Percentiles rank a stretch among this genome's conserved stretches.
Conservation (phyloP, 2,797 vertebrate genomes). For the Amphiprion clarkii region DNA sequence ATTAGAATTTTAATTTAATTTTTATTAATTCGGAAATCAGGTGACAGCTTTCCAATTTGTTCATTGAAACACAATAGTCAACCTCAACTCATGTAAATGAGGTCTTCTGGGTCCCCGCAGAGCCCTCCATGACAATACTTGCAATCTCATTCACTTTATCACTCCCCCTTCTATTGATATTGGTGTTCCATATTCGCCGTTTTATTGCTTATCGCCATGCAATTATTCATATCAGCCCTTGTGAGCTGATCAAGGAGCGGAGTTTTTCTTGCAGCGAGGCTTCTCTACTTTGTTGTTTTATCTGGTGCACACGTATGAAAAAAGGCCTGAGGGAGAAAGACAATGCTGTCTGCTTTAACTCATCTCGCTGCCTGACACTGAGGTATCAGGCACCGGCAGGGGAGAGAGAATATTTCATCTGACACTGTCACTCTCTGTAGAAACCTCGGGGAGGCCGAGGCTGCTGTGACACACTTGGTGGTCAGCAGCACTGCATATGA, state of each 20-base stretch:
- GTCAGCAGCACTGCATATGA: conserved; percentile 76
- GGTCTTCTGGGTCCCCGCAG: conserved; percentile 48
- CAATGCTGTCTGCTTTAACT: conserved; percentile 82
- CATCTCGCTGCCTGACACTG: conserved; percentile 75
- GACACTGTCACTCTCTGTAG: conserved; percentile 79
- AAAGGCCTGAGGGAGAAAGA: conserved; percentile 79
- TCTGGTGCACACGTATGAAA: conserved; percentile 76
- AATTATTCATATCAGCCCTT: conserved; percentile 76
- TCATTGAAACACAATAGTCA: conserved; percentile 57
- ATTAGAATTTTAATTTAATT: conserved; percentile 40
- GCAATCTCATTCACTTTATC: conserved; percentile 74
- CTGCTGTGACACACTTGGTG: conserved; percentile 76
- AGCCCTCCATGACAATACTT: conserved; percentile 57
- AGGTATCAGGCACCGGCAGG: conserved; percentile 69
- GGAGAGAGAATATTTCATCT: conserved; percentile 83
- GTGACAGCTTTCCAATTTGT: conserved; percentile 45
- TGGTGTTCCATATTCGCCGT: conserved; percentile 66
- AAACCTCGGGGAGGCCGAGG: conserved; percentile 67
- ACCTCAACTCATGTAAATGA: conserved; percentile 64
- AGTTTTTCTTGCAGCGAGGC: conserved; percentile 63
- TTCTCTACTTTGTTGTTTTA: conserved; percentile 78
- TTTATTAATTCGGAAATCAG: conserved; percentile 36
- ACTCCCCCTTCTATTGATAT: conserved; percentile 62
- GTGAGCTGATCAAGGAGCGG: conserved; percentile 73
- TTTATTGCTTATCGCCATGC: conserved; percentile 74